phyloP scores from a whole-genome alignment of 1,140 invertebrate species.

The Manduca sexta region DNA sequence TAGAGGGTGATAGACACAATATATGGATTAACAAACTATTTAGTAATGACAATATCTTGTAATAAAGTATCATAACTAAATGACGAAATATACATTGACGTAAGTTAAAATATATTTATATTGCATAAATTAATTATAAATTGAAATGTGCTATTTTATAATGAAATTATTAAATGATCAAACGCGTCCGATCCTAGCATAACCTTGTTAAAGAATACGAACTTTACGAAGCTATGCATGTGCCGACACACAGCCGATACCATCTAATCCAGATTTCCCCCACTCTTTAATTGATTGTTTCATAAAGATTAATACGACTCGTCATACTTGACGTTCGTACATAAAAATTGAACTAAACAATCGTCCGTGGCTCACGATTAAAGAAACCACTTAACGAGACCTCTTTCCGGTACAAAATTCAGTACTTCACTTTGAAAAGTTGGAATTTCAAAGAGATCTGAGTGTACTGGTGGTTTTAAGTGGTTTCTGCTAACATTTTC shows the following conservation, averaged over 20 bases:
- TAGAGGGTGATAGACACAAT: no score
- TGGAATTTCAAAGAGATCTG: constrained; percentile 7
- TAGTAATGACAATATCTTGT: no score
- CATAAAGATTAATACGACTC: constrained; percentile 59
- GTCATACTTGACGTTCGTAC: constrained; percentile 47
- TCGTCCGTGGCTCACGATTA: constrained; percentile 29
- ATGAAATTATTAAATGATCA: constrained; percentile 2
- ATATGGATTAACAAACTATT: no score
- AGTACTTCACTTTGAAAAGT: not conserved
- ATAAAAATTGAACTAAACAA: constrained; percentile 45
- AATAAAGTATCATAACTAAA: no score
- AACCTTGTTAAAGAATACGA: constrained; percentile 43
- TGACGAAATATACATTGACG: not conserved
- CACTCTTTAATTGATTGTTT: constrained; percentile 68
- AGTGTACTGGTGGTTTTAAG: constrained; percentile 13
- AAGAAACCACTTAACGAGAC: constrained; percentile 16
- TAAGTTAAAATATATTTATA: not conserved
- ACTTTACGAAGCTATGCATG: constrained; percentile 49
- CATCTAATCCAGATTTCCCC: constrained; percentile 65
- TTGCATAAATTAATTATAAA: not conserved
- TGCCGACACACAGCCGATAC: constrained; percentile 59
- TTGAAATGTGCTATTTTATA: no score
- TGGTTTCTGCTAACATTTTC: constrained; percentile 25
- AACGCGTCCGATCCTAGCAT: not conserved
- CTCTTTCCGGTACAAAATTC: constrained; percentile 5